phyloP scores from a whole-genome alignment of 2,888 invertebrate species.

The Drosophila ustulata region DNA sequence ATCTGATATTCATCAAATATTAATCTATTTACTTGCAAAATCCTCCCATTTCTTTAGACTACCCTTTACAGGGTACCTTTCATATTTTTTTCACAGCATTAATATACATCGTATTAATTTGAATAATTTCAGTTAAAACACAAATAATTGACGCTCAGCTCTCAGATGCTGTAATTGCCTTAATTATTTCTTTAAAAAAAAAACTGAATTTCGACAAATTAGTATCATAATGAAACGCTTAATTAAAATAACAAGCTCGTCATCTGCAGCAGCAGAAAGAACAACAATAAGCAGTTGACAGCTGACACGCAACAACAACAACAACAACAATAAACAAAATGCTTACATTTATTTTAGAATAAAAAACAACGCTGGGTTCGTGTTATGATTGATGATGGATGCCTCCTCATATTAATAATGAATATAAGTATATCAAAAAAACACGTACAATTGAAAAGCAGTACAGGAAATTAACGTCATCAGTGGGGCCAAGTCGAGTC shows the following conservation, averaged over 20 bases:
- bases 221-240: slow-evolving; percentile 72
- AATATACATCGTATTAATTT: slow-evolving; percentile 29
- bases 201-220: slow-evolving; percentile 58
- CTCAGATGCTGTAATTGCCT: slow-evolving; percentile 43
- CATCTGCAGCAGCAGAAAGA: slow-evolving; percentile 33
- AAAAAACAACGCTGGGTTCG: slow-evolving; percentile 52
- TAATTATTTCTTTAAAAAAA: slow-evolving; percentile 39
- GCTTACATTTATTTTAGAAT: slow-evolving; percentile 47
- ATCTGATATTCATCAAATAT: no score
- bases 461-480: slow-evolving; percentile 64
- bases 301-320: slow-evolving; percentile 59
- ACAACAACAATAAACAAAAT: slow-evolving; percentile 30
- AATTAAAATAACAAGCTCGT: slow-evolving; percentile 73
- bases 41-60: neutral
- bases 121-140: slow-evolving; percentile 27
- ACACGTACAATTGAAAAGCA: slow-evolving; percentile 55
- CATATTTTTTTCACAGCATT: slow-evolving; percentile 11
- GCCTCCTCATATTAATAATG: slow-evolving; percentile 52
- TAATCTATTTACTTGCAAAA: no score
- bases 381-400: slow-evolving; percentile 67
- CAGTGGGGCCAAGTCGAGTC: slow-evolving; percentile 26
- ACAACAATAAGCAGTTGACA: slow-evolving; percentile 38
- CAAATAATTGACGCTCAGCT: slow-evolving; percentile 20
- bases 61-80: slow-evolving; percentile 7
- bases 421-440: slow-evolving; percentile 28